Evolutionary conservation across 2,113 vertebrate species (phyloP).

Genomic region (Rhinopomastus cyanomelas): DNA sequence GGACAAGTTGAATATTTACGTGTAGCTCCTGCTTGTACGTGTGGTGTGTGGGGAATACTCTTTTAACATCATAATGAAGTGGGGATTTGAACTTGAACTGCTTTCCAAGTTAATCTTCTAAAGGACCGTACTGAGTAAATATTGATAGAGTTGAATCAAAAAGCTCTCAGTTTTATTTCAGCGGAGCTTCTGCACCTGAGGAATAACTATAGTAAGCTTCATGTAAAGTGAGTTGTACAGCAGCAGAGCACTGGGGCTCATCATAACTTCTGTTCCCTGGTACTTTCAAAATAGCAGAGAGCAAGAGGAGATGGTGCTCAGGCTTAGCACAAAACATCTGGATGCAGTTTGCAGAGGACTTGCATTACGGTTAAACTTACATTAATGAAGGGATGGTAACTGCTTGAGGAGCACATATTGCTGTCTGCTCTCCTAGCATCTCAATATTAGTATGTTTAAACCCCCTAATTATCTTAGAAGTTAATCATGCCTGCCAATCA

Average conservation of each 20-base stretch:
- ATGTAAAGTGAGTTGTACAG: not conserved
- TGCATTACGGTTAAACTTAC: not conserved
- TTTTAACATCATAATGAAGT: not conserved
- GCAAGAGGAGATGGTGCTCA: not conserved
- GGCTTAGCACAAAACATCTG: not conserved
- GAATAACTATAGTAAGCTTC: not conserved
- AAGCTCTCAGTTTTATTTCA: constrained; percentile 27
- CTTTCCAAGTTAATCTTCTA: constrained; percentile 4
- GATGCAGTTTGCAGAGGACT: not conserved
- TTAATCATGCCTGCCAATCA: not conserved
- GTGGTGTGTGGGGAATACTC: not conserved
- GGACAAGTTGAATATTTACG: not conserved
- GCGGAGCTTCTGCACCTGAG: not conserved
- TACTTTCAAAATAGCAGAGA: not conserved
- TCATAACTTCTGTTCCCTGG: not conserved
- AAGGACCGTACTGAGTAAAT: constrained; percentile 32
- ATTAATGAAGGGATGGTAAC: not conserved
- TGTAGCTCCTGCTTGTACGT: not conserved
- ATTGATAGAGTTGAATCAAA: constrained; percentile 34
- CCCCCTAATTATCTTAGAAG: not conserved
- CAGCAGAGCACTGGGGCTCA: not conserved
- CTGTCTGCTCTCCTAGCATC: not conserved
- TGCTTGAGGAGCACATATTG: not conserved
- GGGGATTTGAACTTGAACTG: constrained; percentile 3
- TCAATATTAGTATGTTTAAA: not conserved